Evolutionary conservation across 2,113 vertebrate genomes (phyloP), one percentile per base, ranked within the genome.

Genomic region (Amblyornis subalaris): DNA sequence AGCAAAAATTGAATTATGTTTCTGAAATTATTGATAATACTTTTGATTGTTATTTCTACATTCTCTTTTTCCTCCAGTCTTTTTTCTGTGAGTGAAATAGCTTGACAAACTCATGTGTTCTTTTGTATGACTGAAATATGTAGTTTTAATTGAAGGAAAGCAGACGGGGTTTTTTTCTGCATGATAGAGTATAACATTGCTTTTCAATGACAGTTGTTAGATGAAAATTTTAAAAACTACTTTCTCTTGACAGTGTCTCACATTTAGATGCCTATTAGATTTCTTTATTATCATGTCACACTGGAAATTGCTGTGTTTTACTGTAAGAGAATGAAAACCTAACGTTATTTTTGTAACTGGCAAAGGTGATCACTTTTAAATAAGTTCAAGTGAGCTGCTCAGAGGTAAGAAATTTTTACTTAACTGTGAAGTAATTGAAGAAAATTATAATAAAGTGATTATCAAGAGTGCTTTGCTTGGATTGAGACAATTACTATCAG

Each of bases 391-490:
- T 28, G 64, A 88, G 45, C 18, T 4, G 14, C 73, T 89, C 58
- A 45, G 48, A 88, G 40, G 44, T 82, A 83, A 93, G 85, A 90
- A 76, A 86, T 79, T 57, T 65, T 33, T 47, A 36, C 36, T 77
- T 92, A 60, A 60, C 24, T 83, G 36, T 12, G 4, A 90, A 73
- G 35, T 80, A 94, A 86, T 71, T 85, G 77, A 55, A 40, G 93
- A 80, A 50, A 75, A 55, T 12, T 4, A 18, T 36, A 55, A 66
- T 70, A 18, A 31, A 38, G 31, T 57, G 19, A 73, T 87, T 77
- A 51, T 35, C 66, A 64, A 67, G 51, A 73, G n/a, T 51, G 26
- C 50, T 90, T 83, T 72, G 38, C 77, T 85, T 50, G 45, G 54
- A 35, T 55, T 31, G 28, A 92, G 50, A 77, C 72, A 73, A 38